Evolutionary conservation across 2,888 invertebrate genomes (phyloP), one percentile per base, ranked within the genome.

Genomic region (Pycnomerus fuliginosus): DNA sequence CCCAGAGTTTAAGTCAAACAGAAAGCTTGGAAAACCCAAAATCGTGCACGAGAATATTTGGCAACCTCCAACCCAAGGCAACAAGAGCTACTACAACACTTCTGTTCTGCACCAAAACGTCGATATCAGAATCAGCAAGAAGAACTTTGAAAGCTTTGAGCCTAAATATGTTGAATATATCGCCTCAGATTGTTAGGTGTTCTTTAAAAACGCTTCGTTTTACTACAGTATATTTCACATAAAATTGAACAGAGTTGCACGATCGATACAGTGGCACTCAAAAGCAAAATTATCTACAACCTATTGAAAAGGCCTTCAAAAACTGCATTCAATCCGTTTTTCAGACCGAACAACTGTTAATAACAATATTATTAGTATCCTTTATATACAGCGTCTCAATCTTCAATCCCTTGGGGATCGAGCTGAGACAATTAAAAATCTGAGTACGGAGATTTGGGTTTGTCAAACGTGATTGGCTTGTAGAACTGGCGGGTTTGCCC

Each of bases 391-490:
- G 30, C 41, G 38, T 49, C 47, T 50, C 52, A 40, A 42, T 15
- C 47, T 46, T 16, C 52, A 39, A 52, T 52, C 49, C 47, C 24
- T 17, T 16, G 17, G 27, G 42, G 52, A 52, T 50, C 32, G 44
- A 50, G 45, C 22, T 16, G 52, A 52, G 44, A 50, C 33, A 12
- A 4, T 10, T 25, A 25, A 25, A 25, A 25, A 10, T 25, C 25
- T 10, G 25, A 25, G 10, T 25, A 25, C 3, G 25, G 11, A 4
- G 20, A 20, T 20, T 45, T 47, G 3, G 56, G 52, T 20, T 68
- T 79, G 65, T 81, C 80, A 72, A 88, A 86, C 49, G 83, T 80
- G 25, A 89, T 79, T 0, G 89, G 87, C 44, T 83, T 76, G 72
- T 89, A 89, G 52, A 80, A 81, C 31, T 82, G 78, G 55, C 79